Percentiles rank a stretch among this genome's conserved stretches.
Conservation (phyloP, 2,888 invertebrate species). For the Eremobia ochroleuca region DNA sequence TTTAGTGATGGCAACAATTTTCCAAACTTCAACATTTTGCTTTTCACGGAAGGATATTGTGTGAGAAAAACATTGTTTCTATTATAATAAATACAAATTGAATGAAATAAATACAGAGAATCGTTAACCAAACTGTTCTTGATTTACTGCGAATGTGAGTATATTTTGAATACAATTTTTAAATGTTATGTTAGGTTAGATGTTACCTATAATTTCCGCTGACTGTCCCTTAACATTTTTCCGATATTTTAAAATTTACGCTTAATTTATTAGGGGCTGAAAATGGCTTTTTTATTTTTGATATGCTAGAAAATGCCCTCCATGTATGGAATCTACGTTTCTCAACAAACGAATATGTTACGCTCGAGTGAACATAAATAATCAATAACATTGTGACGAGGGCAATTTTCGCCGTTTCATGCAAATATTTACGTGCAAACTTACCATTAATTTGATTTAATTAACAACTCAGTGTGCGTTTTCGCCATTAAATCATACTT, state of each 20-base stretch:
- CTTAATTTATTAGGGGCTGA: constrained; percentile 88
- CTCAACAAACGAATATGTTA: constrained; percentile 64
- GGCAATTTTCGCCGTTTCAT: constrained; percentile 62
- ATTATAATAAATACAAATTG: constrained; percentile 49
- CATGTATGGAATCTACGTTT: constrained; percentile 62
- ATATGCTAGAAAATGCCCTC: constrained; percentile 72
- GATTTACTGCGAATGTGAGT: constrained; percentile 80
- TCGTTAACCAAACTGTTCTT: constrained; percentile 61
- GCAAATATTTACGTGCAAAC: constrained; percentile 62
- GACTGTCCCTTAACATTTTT: constrained; percentile 84
- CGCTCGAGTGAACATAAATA: constrained; percentile 74
- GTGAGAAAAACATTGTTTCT: constrained; percentile 57
- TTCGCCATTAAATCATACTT: constrained; percentile 38
- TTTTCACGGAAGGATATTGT: constrained; percentile 63
- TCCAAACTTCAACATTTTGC: constrained; percentile 68
- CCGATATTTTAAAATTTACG: constrained; percentile 78
- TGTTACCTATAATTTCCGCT: constrained; percentile 86
- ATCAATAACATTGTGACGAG: constrained; percentile 74
- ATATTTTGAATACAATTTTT: constrained; percentile 69
- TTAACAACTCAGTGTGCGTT: constrained; percentile 37
- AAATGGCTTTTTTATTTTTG: constrained; percentile 84
- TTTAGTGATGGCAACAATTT: constrained; percentile 52
- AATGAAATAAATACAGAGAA: constrained; percentile 60
- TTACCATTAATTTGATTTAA: constrained; percentile 42
- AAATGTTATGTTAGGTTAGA: constrained; percentile 87